Evolutionary conservation across 2,113 vertebrate genomes (phyloP), one percentile per base, ranked within the genome.

Genomic region (Neotoma lepida): DNA sequence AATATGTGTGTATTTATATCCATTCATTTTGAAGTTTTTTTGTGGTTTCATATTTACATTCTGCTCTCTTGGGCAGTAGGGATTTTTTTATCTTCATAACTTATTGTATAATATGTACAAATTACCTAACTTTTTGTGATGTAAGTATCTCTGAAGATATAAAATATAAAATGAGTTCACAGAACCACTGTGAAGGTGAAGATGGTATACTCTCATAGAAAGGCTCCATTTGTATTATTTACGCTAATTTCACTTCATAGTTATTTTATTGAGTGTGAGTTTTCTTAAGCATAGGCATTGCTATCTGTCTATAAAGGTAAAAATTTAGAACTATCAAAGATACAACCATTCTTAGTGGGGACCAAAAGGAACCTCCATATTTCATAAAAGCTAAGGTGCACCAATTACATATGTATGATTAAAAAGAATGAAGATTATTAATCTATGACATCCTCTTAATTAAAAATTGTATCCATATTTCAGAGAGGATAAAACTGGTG

Each of bases 361-460:
- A 80, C 39, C 18, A 89, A 24, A 39, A 94, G 13, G 20, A 80
- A 51, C 2, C 41, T 51, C 7, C 39, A 49, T 28, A 86, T 90
- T 92, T 95, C 66, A 90, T 73, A 77, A 80, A 88, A 66, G 22
- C 63, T 46, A 88, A 88, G 12, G 66, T 74, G 3, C 17, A 44
- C 20, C 56, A 18, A 88, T 84, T 70, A 74, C 24, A 73, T 86
- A 78, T 54, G 9, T 49, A 84, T 6, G 3, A 76, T 6, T 90
- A 61, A 58, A 63, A 93, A 81, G 9, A 87, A 70, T 15, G 2
- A 4, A 44, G 30, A 88, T 39, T 56, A 84, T 85, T 70, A 28
- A 76, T 54, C 84, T 81, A n/a, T 17, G 30, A 56, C 13, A 93
- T 44, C 8, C 15, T 77, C 44, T 95, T 39, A 77, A 86, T 89